Evolutionary conservation across 2,113 vertebrate species (phyloP).

Genomic region (Otolemur garnettii): DNA sequence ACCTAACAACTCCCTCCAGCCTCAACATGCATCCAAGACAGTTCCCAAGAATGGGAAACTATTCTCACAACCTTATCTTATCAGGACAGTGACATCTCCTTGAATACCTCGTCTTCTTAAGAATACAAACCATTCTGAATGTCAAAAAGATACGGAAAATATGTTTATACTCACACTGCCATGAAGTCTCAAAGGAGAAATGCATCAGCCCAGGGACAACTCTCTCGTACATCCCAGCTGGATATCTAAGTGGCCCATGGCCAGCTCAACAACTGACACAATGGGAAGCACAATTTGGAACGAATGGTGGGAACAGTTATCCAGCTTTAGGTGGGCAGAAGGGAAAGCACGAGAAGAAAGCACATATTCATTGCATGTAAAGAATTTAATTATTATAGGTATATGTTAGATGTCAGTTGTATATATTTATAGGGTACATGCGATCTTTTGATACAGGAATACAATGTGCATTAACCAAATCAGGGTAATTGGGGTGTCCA

Average conservation of each 20-base stretch:
- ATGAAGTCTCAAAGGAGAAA: constrained; percentile 48
- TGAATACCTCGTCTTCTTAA: constrained; percentile 57
- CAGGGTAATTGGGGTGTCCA: too few species aligned
- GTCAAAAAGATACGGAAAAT: constrained; percentile 57
- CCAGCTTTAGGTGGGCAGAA: neutral
- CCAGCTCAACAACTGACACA: constrained; percentile 49
- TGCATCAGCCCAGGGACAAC: neutral
- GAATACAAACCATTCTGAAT: constrained; percentile 9
- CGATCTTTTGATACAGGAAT: too few species aligned
- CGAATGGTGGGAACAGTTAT: constrained; percentile 51
- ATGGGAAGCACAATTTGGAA: constrained; percentile 52
- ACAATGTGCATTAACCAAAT: too few species aligned
- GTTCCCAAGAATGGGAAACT: constrained; percentile 52
- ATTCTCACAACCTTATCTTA: constrained; percentile 62
- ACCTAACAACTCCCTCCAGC: constrained; percentile 27
- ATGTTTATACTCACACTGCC: constrained; percentile 58
- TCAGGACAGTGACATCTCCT: constrained; percentile 50
- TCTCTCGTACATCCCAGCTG: constrained; percentile 58
- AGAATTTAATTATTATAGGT: too few species aligned
- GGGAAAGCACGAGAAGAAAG: constrained; percentile 35
- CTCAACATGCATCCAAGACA: constrained; percentile 20
- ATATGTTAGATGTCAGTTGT: too few species aligned
- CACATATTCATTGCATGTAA: constrained; percentile 25
- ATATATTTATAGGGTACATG: too few species aligned
- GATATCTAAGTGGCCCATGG: neutral